Base-by-base conservation (phyloP, 2,888 invertebrate species). In the Hypselothyrea guttata region DNA sequence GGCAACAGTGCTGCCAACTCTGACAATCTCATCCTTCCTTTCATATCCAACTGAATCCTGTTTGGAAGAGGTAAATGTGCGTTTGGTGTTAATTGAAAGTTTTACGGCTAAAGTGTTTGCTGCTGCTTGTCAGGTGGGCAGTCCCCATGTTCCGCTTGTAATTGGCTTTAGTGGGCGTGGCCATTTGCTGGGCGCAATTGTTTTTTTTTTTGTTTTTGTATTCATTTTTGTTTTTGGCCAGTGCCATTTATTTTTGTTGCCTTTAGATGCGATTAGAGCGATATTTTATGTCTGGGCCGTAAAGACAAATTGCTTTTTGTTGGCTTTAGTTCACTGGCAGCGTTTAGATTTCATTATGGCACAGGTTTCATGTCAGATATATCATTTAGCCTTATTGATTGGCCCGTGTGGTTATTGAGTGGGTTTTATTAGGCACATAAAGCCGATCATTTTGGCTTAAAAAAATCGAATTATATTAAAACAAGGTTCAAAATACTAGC, bases 21-120 rank as follows among this genome's bases (percentile, higher is more conserved):
- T n/a, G n/a, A n/a, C n/a, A n/a, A 2, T 7, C 40, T 2, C 13
- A 12, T 52, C 9, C 8, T 7, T 27, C 30, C 9, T n/a, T 15
- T 4, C 37, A 34, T 15, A 12, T 42, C 48, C 44, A 41, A 40
- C 41, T 27, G 40, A 35, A 7, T 44, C 34, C 40, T 71, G 55
- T 71, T 73, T 73, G 75, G 47, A 69, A 47, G 46, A 71, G 76
- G 72, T 67, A 72, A 76, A 74, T 72, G 68, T 68, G 59, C 73
- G 61, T 63, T 74, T 59, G 60, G 67, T 75, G 78, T 78, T 74
- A 75, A 75, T 77, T 78, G 75, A 78, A 77, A 75, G 60, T 74
- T 75, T 68, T 68, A 74, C 63, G 64, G 60, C 38, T 71, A 67
- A 64, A 63, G 73, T 68, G 64, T 41, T 76, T 72, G 60, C 59